Conservation (phyloP, 92 coral and sea anemone species). For the Parazoanthus swiftii region DNA sequence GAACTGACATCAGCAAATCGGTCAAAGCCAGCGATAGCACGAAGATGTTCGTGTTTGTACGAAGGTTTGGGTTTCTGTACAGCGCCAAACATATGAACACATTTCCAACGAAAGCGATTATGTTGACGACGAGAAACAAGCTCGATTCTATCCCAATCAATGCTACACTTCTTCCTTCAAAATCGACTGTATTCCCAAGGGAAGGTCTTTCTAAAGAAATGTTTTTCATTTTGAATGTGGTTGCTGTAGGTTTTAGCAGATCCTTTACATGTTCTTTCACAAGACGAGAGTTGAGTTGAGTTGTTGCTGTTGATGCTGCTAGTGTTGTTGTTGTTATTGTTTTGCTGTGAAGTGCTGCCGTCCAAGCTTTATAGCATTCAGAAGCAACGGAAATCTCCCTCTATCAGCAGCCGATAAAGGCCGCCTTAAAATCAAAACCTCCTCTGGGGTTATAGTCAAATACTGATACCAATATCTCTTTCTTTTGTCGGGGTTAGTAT, state of each 20-base stretch:
- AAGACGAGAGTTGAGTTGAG: too few relatives aligned
- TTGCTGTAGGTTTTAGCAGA: background rate
- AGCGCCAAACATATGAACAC: conserved; percentile 29
- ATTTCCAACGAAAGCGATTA: conserved; percentile 22
- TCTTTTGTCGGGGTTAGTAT: background rate
- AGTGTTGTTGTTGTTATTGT: background rate
- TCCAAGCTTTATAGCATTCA: background rate
- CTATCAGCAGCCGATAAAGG: too few relatives aligned
- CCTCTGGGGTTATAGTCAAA: too few relatives aligned
- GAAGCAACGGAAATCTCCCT: too few relatives aligned
- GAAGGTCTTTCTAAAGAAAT: background rate
- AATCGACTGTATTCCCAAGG: background rate
- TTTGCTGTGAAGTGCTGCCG: background rate
- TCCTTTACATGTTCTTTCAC: too few relatives aligned
- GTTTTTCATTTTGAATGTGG: background rate
- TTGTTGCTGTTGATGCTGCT: background rate
- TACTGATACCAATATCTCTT: background rate
- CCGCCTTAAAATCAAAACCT: too few relatives aligned
- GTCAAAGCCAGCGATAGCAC: conserved; percentile 15
- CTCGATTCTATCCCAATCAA: conserved; percentile 6
- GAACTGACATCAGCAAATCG: conserved; percentile 23
- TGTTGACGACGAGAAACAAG: background rate
- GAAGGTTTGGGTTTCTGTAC: conserved; percentile 13
- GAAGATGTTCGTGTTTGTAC: conserved; percentile 18
- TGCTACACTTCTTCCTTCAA: background rate